Conservation (phyloP, 2,797 vertebrate genomes). For the Lerista edwardsae region DNA sequence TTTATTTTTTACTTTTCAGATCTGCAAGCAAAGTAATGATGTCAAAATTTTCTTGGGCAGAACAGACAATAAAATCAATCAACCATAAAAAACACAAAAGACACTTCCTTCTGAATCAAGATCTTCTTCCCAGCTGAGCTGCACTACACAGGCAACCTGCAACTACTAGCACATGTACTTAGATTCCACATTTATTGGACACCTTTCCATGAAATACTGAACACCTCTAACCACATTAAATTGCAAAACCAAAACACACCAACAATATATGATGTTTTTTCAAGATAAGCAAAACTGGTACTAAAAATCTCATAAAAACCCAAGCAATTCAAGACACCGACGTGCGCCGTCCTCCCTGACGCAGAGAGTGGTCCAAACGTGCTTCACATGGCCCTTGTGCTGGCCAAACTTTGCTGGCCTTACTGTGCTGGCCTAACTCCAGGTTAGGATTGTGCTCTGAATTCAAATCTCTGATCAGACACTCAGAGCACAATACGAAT, state of each 20-base stretch:
- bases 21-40: background rate
- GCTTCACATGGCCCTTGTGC: too few species aligned
- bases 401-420: too few species aligned
- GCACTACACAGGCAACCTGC: background rate
- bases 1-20: background rate
- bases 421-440: too few species aligned
- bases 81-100: background rate
- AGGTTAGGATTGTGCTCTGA: too few species aligned
- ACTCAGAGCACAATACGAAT: too few species aligned
- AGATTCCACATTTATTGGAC: background rate
- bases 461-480: too few species aligned
- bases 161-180: background rate
- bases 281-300: background rate
- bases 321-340: background rate
- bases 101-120: background rate
- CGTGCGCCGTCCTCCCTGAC: too few species aligned
- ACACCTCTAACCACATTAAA: background rate
- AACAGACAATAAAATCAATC: background rate
- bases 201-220: background rate
- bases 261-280: background rate
- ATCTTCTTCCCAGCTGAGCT: background rate
- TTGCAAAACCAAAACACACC: background rate
- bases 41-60: background rate
- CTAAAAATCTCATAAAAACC: background rate
- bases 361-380: too few species aligned